Base-by-base conservation (phyloP, 2,113 vertebrate genomes). In the Pseudonaja textilis region DNA sequence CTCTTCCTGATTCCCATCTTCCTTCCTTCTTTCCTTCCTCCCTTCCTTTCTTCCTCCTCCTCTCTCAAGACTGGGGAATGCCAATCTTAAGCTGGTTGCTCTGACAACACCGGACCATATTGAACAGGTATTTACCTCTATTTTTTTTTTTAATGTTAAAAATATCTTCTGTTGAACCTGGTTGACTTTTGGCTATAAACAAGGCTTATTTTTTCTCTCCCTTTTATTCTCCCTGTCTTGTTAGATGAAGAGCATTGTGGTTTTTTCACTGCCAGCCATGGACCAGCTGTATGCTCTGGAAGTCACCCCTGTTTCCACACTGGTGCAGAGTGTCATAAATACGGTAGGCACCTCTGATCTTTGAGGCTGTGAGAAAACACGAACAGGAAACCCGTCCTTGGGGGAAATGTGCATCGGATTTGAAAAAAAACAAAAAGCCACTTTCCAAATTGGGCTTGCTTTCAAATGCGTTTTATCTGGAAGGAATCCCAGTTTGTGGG, bases 211-310 rank as follows among this genome's bases (percentile, higher is more conserved):
- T 22, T 2, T 16, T 22, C 1, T 9, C 3, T 1, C 29, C 8
- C 8, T 42, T 23, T 42, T 7, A 16, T 55, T 18, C 89, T 64
- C 29, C 69, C 47, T 4, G 18, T 22, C 34, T 42, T 91, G 5
- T 26, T 42, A 99, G 98, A 98, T 97, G 96, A 98, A 97, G 96
- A 98, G 95, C 85, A 96, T 99, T 0, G 93, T 98, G 95, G 98
- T 99, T 89, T 98, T 98, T 97, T 97, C 97, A 2, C 94, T 99
- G 93, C 98, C 99, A 7, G 93, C 97, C 0, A 98, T 99, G 98
- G 97, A 97, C 29, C 96, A 96, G 20, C 97, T 99, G 2, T 99
- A 99, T 94, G 99, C 98, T 59, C 96, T 99, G 89, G 98, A 99
- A 95, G 97, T 99, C 10, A 98, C 98, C 91, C 88, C 92, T 0